Evolutionary conservation across 2,888 invertebrate genomes (phyloP), one percentile per base, ranked within the genome.

Genomic region (Papilio protenor): DNA sequence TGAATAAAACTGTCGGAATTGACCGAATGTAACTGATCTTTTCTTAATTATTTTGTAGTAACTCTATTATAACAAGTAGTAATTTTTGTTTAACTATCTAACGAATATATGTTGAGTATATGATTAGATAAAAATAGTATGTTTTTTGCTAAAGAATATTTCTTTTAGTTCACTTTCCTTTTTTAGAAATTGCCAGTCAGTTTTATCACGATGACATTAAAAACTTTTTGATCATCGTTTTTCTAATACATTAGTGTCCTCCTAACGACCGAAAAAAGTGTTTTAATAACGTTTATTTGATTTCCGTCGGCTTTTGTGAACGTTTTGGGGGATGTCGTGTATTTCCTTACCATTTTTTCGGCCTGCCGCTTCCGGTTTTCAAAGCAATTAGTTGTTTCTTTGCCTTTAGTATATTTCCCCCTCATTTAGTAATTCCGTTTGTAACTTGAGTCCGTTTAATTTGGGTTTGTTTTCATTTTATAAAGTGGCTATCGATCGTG

Each of bases 271-370:
- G 11, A 59, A 40, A 64, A 23, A 27, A 77, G 52, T 72, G 77
- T 74, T 77, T 80, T 45, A 76, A 80, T 81, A 81, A 81, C 80
- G 80, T 77, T 79, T 78, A 82, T 77, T 81, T 83, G 84, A 84
- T 84, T 84, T 85, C 83, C 83, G 80, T 81, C 81, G 84, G 84
- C 84, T 87, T 83, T 80, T 79, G 72, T 72, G 72, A 52, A 23
- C 10, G 40, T 75, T 71, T 71, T 73, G 23, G 75, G 81, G 81
- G 83, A 81, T 82, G 85, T 84, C 84, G 82, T 84, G 87, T 89
- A 86, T 90, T 89, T 86, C 85, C 86, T 86, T 86, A 84, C 86
- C 82, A 81, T 83, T 85, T 84, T 90, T 89, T 87, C 87, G 85
- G 84, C 79, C 85, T 84, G 87, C 85, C 87, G 86, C 85, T 85